Percentiles rank a stretch among this genome's conserved stretches.
Evolutionary conservation across 30 jellyfish, hydroid and myxozoan genomes (phyloP).

Genomic region (Cassiopea andromeda): DNA sequence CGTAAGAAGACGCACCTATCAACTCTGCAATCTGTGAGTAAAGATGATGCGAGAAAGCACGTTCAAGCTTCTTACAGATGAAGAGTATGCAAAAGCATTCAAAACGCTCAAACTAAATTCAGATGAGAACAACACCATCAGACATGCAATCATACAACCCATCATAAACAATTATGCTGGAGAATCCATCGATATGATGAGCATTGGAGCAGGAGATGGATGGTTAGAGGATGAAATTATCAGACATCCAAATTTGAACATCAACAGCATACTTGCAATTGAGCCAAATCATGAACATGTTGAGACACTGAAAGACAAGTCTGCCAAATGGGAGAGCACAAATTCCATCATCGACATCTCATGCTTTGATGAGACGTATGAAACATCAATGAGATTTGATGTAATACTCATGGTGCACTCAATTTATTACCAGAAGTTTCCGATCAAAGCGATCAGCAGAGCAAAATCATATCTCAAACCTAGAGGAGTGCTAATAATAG

Average conservation of each 20-base stretch:
- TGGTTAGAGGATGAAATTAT: constrained; percentile 37
- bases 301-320: not conserved
- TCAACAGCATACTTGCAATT: constrained; percentile 15
- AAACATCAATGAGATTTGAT: constrained; percentile 41
- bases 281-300: constrained; percentile 53
- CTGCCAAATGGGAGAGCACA: constrained; percentile 10
- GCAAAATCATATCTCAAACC: constrained; percentile 42
- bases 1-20: too few relatives aligned
- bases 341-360: not conserved
- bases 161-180: not conserved
- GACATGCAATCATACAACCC: constrained; percentile 7
- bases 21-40: too few relatives aligned
- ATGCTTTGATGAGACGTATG: constrained; percentile 23
- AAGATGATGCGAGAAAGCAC: not conserved
- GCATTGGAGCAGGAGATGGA: constrained; percentile 52
- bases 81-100: constrained; percentile 21
- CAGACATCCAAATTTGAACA: constrained; percentile 20
- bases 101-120: constrained; percentile 4
- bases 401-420: constrained; percentile 47
- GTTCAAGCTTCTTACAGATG: constrained; percentile 2
- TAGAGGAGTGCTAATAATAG: constrained; percentile 9
- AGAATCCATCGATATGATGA: constrained; percentile 7
- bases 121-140: constrained; percentile 15
- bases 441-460: not conserved
- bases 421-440: constrained; percentile 36